Evolutionary conservation across 2,888 invertebrate species (phyloP), one percentile per base, ranked within the genome.

Genomic region (Linnaemya vulpina): DNA sequence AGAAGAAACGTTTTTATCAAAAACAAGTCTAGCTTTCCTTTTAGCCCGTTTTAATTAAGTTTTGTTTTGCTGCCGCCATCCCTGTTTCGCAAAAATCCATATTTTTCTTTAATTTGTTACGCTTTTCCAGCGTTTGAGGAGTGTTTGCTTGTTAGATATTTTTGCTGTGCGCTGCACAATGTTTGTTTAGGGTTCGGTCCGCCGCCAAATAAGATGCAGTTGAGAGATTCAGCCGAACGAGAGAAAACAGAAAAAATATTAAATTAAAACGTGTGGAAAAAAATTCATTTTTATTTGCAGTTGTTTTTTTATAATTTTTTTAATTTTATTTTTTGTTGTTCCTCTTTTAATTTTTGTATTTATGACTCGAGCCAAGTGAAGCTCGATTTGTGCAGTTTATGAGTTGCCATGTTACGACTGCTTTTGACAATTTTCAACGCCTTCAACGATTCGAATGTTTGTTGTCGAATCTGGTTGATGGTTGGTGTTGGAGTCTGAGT

Each of bases 381-480:
- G 73, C 58, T 51, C 22, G 73, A 51, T 71, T 53, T 38, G 46
- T 77, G 62, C 22, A 58, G 77, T 75, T 71, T 77, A 74, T 58
- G 68, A 58, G 51, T 85, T 82, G 81, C 84, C 81, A 85, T 78
- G 81, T 85, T 85, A 82, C 84, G 81, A 81, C 84, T 82, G 84
- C 84, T 77, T 85, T 81, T 85, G 84, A 85, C 81, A 85, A 82
- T 82, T 82, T 82, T 85, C 84, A 85, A 85, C 81, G 84, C 84
- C 84, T 85, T 82, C 81, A 65, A 74, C 40, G 81, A 63, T 63
- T 74, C n/a, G 11, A 60, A 22, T 70, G 11, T 55, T 46, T 30
- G 53, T 53, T 51, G 49, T 11, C 11, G 53, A 25, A 55, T n/a
- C n/a, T 55, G 38, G 9, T 11, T 67, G 49, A 10, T 74, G 65